Evolutionary conservation across 2,888 invertebrate genomes (phyloP).

Genomic region (Chrysolina oricalcia): DNA sequence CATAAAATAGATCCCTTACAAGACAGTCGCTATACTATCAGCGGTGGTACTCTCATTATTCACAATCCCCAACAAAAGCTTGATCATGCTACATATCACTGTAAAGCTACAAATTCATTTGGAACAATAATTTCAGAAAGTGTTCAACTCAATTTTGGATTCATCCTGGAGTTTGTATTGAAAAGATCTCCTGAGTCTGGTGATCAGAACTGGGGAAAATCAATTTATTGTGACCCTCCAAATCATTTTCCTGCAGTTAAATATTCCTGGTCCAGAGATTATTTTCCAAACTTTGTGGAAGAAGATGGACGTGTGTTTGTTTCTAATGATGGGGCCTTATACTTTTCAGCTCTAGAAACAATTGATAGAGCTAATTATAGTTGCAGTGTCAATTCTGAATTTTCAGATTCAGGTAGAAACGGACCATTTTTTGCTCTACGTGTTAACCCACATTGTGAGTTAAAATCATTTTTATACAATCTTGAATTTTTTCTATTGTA

Average conservation of each 20-base stretch:
- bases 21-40: constrained; percentile 86
- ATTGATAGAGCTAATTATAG: constrained; percentile 93
- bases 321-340: constrained; percentile 93
- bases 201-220: constrained; percentile 95
- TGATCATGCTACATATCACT: constrained; percentile 93
- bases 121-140: constrained; percentile 93
- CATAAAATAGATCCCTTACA: constrained; percentile 84
- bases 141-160: constrained; percentile 90
- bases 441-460: constrained; percentile 86
- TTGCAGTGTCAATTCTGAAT: constrained; percentile 91
- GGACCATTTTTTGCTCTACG: constrained; percentile 90
- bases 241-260: constrained; percentile 91
- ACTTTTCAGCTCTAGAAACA: constrained; percentile 93
- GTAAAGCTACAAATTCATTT: constrained; percentile 91
- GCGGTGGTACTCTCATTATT: constrained; percentile 93
- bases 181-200: constrained; percentile 89
- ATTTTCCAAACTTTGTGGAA: constrained; percentile 93
- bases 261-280: constrained; percentile 93
- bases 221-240: constrained; percentile 93
- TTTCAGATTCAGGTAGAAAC: constrained; percentile 90
- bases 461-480: constrained; percentile 33
- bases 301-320: constrained; percentile 95
- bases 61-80: constrained; percentile 84
- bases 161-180: constrained; percentile 91
- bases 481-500: constrained; percentile 32